phyloP scores from a whole-genome alignment of 2,113 vertebrate species.

The Nanorana parkeri region DNA sequence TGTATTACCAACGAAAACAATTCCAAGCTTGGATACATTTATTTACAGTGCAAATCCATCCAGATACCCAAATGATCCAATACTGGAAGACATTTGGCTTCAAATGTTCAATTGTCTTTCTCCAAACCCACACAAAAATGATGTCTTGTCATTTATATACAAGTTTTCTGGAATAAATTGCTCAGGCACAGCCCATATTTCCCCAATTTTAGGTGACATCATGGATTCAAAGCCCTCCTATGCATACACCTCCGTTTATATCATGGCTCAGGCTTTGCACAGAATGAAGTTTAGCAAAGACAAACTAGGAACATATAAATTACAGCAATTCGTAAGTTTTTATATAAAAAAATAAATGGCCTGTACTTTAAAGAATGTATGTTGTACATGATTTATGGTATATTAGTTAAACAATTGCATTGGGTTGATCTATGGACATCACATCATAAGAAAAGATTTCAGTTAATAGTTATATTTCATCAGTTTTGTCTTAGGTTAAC shows the following conservation, averaged over 20 bases:
- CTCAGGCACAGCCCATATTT: background rate
- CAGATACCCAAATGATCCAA: background rate
- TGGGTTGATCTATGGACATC: no score
- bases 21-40: background rate
- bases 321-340: background rate
- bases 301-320: background rate
- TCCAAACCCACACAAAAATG: background rate
- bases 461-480: no score
- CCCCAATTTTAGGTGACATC: background rate
- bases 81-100: conserved; percentile 22
- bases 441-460: no score
- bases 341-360: no score
- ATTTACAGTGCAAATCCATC: background rate
- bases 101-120: conserved; percentile 9
- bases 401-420: no score
- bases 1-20: background rate
- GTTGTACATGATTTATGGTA: no score
- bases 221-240: background rate
- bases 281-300: background rate
- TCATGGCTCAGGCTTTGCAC: conserved; percentile 2
- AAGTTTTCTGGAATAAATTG: background rate
- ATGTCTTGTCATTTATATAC: background rate
- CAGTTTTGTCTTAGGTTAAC: no score
- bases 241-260: background rate
- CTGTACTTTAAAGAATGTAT: no score